Evolutionary conservation across 2,888 invertebrate genomes (phyloP), one percentile per base, ranked within the genome.

Genomic region (Papilio protenor): DNA sequence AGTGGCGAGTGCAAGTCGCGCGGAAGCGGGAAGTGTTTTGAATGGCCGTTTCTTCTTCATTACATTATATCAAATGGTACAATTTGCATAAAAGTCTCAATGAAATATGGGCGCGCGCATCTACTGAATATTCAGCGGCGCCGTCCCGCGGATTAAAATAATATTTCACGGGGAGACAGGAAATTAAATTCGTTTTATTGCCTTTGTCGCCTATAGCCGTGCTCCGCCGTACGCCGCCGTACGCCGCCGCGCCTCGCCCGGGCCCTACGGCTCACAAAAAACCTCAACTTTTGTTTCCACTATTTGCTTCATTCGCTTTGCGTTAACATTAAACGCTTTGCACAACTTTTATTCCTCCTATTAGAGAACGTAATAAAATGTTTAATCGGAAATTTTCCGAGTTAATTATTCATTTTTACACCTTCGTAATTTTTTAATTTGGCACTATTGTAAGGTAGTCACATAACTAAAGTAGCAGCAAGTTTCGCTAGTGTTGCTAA

Each of bases 141-240:
- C 66, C 45, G 45, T 45, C 45, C 45, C 64, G n/a, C 21, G 72
- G 72, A 77, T 73, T 77, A 64, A 77, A 73, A 77, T 73, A 77
- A 77, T 77, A 77, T 73, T 77, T 77, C 77, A 77, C 52, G 64
- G 49, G 55, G 64, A 77, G 77, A 77, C 73, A 64, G 77, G 77
- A 77, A 77, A 73, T 77, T 73, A 77, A 77, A 73, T 33, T 66
- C 73, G 52, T 64, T 72, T 27, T 73, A 64, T 73, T 45, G 71
- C 72, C 49, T 49, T 52, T 69, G 61, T 61, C 74, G 61, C 47
- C 47, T 71, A 69, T 52, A 27, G 52, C 71, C 16, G 49, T 33
- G 23, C 52, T 14, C 49, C 47, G 27, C 71, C 16, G 49, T 12
- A 11, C 16, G 5, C 47, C 47, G 23, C 11, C 45, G 40, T 40